Evolutionary conservation across 2,888 invertebrate species (phyloP).

Genomic region (Rhodophaea formosa): DNA sequence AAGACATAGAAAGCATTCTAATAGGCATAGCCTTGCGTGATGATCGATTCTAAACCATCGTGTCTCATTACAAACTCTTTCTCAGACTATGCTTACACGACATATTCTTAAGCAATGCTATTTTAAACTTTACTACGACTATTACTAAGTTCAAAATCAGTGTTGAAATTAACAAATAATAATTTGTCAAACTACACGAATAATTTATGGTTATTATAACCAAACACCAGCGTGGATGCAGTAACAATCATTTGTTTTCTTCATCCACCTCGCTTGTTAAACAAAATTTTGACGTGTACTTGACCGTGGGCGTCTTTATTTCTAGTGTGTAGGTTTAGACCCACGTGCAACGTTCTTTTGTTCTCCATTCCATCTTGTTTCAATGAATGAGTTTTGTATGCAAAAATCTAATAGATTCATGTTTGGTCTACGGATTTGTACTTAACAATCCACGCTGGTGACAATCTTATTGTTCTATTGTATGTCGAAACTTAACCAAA

Average conservation of each 20-base stretch:
- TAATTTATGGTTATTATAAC: constrained; percentile 61
- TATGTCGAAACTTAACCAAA: constrained; percentile 23
- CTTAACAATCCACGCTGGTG: constrained; percentile 26
- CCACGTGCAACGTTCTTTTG: constrained; percentile 64
- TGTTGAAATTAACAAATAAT: constrained; percentile 19
- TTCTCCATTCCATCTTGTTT: constrained; percentile 53
- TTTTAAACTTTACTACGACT: neutral
- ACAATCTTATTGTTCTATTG: constrained; percentile 44
- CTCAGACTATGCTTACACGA: constrained; percentile 35
- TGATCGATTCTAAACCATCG: constrained; percentile 51
- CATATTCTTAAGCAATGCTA: constrained; percentile 27
- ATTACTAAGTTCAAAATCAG: constrained; percentile 22
- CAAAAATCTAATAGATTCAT: constrained; percentile 52
- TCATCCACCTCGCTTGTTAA: constrained; percentile 57
- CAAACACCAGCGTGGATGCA: constrained; percentile 50
- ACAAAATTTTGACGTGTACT: constrained; percentile 57
- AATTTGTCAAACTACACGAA: constrained; percentile 30
- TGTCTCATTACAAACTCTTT: constrained; percentile 49
- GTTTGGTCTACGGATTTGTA: constrained; percentile 36
- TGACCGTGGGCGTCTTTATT: constrained; percentile 56
- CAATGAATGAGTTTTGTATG: constrained; percentile 55
- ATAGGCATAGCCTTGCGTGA: constrained; percentile 39
- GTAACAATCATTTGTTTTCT: constrained; percentile 61
- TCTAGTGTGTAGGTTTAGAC: constrained; percentile 49
- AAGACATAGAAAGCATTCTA: constrained; percentile 38